Base-by-base conservation (phyloP, 1,140 invertebrate species). In the Trinorchestia longiramus region DNA sequence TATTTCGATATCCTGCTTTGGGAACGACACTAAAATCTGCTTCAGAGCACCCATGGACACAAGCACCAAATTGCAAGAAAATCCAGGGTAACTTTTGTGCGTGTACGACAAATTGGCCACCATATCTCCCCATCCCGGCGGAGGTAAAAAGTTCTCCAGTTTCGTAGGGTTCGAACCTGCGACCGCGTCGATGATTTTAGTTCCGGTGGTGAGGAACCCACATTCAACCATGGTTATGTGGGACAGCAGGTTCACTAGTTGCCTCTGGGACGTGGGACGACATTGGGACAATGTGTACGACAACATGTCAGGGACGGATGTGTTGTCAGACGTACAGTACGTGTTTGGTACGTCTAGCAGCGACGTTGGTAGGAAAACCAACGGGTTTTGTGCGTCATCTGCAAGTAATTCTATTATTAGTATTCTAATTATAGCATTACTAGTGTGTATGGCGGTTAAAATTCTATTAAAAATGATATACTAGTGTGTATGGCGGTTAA, bases 161-260 rank as follows among this genome's bases (percentile, higher is more conserved):
- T 90, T 11, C 41, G 23, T 4, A 42, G 62, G 1, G 15, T 19
- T 94, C 36, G 43, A 94, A 1, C 43, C 44, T 45, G 17, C 57
- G 41, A 0, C 36, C 28, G 42, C 0, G 44, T 43, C 15, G 57
- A 23, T n/a, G 44, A 28, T 87, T 23, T 42, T 43, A 42, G 6
- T 40, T 42, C 28, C 43, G 40, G 95, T 92, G 36, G 92, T 77
- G n/a, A 92, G 17, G 95, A 96, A 96, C 0, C 96, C 96, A 92
- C 95, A 96, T 92, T 96, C 96, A 41, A 96, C 40, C 96, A 96
- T 96, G 45, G 95, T 96, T 40, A 96, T 96, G 77, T 96, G 96
- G 41, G 96, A 90, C 91, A 96, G 45, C 42, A 96, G 95, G 87
- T 96, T 96, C 41, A 96, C n/a, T 28, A 95, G 96, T n/a, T 96